These are phyloP conservation scores for Bolborhynchus lineola DNA, from an alignment of 2,113 vertebrate genomes.

Conservation along the genomic window DNA sequence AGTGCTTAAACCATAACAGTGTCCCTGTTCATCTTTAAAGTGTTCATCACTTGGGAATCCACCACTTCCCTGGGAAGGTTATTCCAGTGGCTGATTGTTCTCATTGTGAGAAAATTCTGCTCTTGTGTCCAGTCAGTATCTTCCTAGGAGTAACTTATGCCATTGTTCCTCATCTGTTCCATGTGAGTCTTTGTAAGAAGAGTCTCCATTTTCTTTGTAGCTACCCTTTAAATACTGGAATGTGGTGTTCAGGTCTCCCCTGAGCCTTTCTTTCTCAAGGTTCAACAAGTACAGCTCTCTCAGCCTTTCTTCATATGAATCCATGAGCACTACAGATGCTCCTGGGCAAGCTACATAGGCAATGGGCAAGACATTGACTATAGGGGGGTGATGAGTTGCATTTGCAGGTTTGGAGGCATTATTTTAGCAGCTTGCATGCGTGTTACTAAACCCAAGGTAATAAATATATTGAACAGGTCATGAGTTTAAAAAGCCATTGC, in stretches of 20 bases:
- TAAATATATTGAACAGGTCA: neutral
- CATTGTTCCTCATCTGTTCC: neutral
- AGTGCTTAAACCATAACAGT: neutral
- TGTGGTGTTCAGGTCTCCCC: neutral
- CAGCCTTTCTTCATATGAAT: neutral
- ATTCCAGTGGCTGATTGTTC: neutral
- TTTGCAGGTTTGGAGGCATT: neutral
- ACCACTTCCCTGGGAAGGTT: neutral
- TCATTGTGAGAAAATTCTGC: neutral
- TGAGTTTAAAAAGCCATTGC: neutral
- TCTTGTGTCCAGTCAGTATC: neutral
- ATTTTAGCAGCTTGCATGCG: neutral
- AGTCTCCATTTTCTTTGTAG: neutral
- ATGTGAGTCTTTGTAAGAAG: neutral
- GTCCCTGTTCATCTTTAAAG: neutral
- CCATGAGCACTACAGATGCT: neutral
- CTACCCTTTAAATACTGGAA: neutral
- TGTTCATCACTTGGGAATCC: neutral
- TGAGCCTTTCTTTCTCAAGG: neutral
- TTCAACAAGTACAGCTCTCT: neutral
- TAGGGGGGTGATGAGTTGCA: neutral
- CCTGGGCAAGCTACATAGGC: neutral
- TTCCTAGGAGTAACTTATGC: neutral
- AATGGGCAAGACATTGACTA: rapidly evolving
- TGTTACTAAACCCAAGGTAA: neutral